phyloP scores from a whole-genome alignment of 2,888 invertebrate genomes.

The Luperina testacea region DNA sequence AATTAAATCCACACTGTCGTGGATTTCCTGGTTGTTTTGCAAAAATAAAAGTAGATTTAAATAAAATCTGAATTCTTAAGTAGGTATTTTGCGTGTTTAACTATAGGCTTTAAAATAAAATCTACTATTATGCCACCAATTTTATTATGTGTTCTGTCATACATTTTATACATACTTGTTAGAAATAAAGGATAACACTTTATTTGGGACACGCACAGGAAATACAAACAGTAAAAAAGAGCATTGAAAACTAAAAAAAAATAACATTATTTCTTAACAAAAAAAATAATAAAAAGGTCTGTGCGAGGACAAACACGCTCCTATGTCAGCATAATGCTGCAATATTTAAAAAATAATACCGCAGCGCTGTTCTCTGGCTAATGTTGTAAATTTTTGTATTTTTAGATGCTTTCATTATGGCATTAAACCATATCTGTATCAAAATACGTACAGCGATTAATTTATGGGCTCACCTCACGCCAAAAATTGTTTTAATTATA shows the following conservation, averaged over 20 bases:
- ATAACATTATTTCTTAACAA: too few species aligned
- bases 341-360: background rate
- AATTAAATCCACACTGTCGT: constrained; percentile 15
- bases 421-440: background rate
- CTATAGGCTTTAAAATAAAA: background rate
- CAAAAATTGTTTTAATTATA: too few species aligned
- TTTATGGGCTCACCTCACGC: too few species aligned
- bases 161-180: background rate
- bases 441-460: too few species aligned
- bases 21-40: constrained; percentile 16
- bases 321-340: background rate
- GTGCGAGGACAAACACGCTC: too few species aligned
- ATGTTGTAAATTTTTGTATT: background rate
- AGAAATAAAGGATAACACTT: too few species aligned
- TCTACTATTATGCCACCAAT: background rate
- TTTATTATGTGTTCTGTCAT: background rate
- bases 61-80: background rate
- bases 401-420: background rate
- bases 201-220: too few species aligned
- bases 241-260: too few species aligned
- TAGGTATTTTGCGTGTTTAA: background rate
- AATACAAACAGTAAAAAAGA: too few species aligned
- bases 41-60: background rate
- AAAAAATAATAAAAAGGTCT: too few species aligned
- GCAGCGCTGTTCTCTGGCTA: too few species aligned